A percentile compares a stretch with the other conserved stretches of the same genome.
Evolutionary conservation across 2,113 vertebrate species (phyloP).

Genomic region (Eonycteris spelaea): DNA sequence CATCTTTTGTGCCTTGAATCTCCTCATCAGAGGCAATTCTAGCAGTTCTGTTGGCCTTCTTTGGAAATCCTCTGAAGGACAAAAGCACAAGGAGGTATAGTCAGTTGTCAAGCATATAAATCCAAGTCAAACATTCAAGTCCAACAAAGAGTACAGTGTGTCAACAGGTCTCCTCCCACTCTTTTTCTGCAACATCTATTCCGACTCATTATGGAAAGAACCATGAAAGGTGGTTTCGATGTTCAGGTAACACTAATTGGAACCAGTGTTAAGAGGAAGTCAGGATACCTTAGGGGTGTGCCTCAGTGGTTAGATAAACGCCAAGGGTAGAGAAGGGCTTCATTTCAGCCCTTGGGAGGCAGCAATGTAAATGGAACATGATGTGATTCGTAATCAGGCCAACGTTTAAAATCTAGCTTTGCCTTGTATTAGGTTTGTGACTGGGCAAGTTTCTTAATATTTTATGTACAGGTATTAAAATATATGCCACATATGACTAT

Average conservation of each 20-base stretch:
- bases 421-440: neutral
- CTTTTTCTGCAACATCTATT: neutral
- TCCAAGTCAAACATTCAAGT: neutral
- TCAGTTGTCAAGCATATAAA: neutral
- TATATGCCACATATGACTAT: neutral
- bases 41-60: constrained; percentile 88
- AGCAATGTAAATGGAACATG: neutral
- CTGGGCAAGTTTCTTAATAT: neutral
- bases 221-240: neutral
- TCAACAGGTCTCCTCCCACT: neutral
- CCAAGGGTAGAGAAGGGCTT: no score
- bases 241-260: neutral
- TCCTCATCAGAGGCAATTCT: constrained; percentile 93
- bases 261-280: neutral
- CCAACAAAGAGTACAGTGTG: neutral
- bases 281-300: neutral
- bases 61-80: constrained; percentile 89
- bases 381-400: neutral
- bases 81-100: neutral
- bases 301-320: neutral
- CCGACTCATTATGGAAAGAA: neutral
- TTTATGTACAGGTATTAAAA: neutral
- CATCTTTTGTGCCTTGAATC: constrained; percentile 97
- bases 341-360: neutral
- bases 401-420: neutral